A percentile compares a stretch with the other conserved stretches of the same genome.
phyloP scores from a whole-genome alignment of 64 coral and sea anemone genomes.

The Stylophora pistillata region DNA sequence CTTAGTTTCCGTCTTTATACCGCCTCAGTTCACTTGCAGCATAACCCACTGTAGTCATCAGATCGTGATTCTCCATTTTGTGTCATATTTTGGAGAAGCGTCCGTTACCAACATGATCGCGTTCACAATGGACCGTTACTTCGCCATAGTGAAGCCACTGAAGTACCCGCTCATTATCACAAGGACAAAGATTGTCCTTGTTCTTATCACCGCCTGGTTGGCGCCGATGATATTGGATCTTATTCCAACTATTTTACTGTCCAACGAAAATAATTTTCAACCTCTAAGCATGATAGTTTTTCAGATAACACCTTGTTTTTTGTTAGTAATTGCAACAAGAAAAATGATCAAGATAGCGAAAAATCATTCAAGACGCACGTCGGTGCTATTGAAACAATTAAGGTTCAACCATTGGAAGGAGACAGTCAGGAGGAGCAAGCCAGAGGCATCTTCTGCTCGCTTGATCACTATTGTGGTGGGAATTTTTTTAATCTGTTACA shows the following conservation, averaged over 20 bases:
- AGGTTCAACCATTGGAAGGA: not conserved
- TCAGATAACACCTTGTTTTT: not conserved
- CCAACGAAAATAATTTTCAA: not conserved
- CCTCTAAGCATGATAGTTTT: not conserved
- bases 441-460: conserved; percentile 1
- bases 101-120: conserved; percentile 5
- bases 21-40: not conserved
- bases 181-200: not conserved
- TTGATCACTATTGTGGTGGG: not conserved
- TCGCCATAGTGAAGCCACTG: not conserved
- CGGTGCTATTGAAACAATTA: not conserved
- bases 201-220: not conserved
- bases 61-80: not conserved
- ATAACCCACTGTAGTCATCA: not conserved
- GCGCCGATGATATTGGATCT: not conserved
- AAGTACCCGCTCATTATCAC: not conserved
- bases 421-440: too few relatives aligned
- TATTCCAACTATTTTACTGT: not conserved
- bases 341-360: conserved; percentile 7
- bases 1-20: not conserved
- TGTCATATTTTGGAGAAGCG: not conserved
- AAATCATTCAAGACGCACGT: not conserved
- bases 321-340: not conserved
- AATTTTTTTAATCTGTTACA: conserved; percentile 13
- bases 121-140: not conserved